Evolutionary conservation across 2,113 vertebrate genomes (phyloP).

Genomic region (Lutjanus erythropterus): DNA sequence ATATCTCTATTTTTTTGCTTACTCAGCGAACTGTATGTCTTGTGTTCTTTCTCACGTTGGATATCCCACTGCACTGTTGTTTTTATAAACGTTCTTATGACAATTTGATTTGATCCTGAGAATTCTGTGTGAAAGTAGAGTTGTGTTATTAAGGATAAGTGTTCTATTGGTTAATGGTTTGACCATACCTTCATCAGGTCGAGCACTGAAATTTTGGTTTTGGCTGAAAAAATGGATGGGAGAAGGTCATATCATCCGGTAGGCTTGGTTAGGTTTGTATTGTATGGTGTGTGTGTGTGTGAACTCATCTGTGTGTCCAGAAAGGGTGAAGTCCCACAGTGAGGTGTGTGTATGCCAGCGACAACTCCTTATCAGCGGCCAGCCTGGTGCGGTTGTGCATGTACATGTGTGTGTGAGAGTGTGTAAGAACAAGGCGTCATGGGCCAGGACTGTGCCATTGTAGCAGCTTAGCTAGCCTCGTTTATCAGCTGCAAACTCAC

Average conservation of each 20-base stretch:
- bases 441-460: slow-evolving; percentile 78
- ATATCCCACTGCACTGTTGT: background rate
- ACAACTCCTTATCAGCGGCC: slow-evolving; percentile 83
- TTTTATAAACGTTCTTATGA: background rate
- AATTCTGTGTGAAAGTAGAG: background rate
- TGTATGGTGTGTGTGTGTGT: slow-evolving; percentile 22
- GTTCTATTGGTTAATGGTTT: background rate
- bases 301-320: slow-evolving; percentile 42
- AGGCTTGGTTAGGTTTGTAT: slow-evolving; percentile 29
- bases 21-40: background rate
- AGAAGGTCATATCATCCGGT: slow-evolving; percentile 46
- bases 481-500: slow-evolving; percentile 83
- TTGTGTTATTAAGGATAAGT: background rate
- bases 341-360: slow-evolving; percentile 76
- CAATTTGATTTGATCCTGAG: background rate
- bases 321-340: slow-evolving; percentile 61
- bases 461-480: slow-evolving; percentile 78
- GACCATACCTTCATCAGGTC: background rate
- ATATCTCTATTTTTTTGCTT: background rate
- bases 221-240: slow-evolving; percentile 21
- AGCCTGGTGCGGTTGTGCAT: slow-evolving; percentile 72
- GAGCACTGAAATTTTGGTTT: background rate
- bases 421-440: slow-evolving; percentile 61
- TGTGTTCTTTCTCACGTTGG: background rate
- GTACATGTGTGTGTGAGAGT: slow-evolving; percentile 62